phyloP scores from a whole-genome alignment of 2,888 invertebrate genomes.

The Campaea margaritaria region DNA sequence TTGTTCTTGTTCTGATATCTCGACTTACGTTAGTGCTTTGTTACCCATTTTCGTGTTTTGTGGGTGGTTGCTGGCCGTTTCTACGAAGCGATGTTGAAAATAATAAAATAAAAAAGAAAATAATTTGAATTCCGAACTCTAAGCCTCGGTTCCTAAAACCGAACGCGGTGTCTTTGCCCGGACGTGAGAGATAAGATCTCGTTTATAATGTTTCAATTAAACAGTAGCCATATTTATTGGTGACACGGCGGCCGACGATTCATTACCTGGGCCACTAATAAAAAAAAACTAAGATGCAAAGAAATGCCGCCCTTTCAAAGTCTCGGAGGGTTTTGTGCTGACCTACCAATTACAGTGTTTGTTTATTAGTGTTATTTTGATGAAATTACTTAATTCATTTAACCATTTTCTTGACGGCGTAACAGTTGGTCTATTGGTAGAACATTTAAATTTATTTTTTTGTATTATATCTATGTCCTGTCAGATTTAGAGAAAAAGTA shows the following conservation, averaged over 20 bases:
- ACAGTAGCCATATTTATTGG: slow-evolving; percentile 83
- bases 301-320: slow-evolving; percentile 57
- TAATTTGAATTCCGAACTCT: slow-evolving; percentile 50
- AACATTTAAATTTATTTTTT: too few species aligned
- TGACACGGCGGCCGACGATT: slow-evolving; percentile 67
- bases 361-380: slow-evolving; percentile 19
- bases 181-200: slow-evolving; percentile 71
- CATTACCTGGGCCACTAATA: slow-evolving; percentile 69
- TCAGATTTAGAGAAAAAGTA: too few species aligned
- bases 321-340: slow-evolving; percentile 33
- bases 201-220: slow-evolving; percentile 84
- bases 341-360: slow-evolving; percentile 25
- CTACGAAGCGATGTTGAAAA: slow-evolving; percentile 32
- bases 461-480: too few species aligned
- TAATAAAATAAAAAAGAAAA: slow-evolving; percentile 37
- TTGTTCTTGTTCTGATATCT: slow-evolving; percentile 67
- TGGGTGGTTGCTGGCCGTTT: slow-evolving; percentile 50
- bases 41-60: slow-evolving; percentile 61
- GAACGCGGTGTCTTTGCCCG: slow-evolving; percentile 69
- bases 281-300: slow-evolving; percentile 59
- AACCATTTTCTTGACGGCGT: too few species aligned
- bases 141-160: slow-evolving; percentile 63
- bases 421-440: too few species aligned
- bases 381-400: neutral
- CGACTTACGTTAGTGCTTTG: slow-evolving; percentile 54